Percentiles rank a stretch among this genome's conserved stretches.
These are phyloP conservation scores for Microvelia longipes DNA, from an alignment of 1,140 invertebrate genomes.

Conservation along the genomic window DNA sequence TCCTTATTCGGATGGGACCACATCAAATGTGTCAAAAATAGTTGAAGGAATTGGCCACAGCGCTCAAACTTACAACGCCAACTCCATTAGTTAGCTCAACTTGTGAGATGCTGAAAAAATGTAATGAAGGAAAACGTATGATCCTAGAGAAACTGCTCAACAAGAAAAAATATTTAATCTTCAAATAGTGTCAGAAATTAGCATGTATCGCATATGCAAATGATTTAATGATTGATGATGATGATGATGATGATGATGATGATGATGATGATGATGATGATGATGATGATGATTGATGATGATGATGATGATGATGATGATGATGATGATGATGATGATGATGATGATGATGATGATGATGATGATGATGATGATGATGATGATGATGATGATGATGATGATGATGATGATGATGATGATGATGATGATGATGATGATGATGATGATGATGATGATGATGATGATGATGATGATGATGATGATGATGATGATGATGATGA, in stretches of 20 bases:
- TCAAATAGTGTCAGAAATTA: too few species aligned
- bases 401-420: slow-evolving; percentile 12
- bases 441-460: slow-evolving; percentile 7
- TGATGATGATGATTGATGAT: slow-evolving; percentile 1
- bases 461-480: slow-evolving; percentile 5
- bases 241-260: slow-evolving; percentile 1
- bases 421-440: slow-evolving; percentile 9
- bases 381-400: slow-evolving; percentile 6
- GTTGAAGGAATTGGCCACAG: too few species aligned
- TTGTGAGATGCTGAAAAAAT: too few species aligned
- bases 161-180: too few species aligned
- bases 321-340: slow-evolving; percentile 1
- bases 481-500: slow-evolving; percentile 5
- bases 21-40: too few species aligned
- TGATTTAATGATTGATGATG: too few species aligned
- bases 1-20: too few species aligned
- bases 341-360: slow-evolving; percentile 1
- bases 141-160: too few species aligned
- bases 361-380: slow-evolving; percentile 1
- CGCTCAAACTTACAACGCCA: too few species aligned
- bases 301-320: slow-evolving; percentile 1
- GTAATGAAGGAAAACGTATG: too few species aligned
- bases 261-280: slow-evolving; percentile 1
- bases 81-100: too few species aligned
- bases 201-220: too few species aligned